Evolutionary conservation across 1,140 invertebrate genomes (phyloP), one percentile per base, ranked within the genome.

Genomic region (Tetranychus urticae): DNA sequence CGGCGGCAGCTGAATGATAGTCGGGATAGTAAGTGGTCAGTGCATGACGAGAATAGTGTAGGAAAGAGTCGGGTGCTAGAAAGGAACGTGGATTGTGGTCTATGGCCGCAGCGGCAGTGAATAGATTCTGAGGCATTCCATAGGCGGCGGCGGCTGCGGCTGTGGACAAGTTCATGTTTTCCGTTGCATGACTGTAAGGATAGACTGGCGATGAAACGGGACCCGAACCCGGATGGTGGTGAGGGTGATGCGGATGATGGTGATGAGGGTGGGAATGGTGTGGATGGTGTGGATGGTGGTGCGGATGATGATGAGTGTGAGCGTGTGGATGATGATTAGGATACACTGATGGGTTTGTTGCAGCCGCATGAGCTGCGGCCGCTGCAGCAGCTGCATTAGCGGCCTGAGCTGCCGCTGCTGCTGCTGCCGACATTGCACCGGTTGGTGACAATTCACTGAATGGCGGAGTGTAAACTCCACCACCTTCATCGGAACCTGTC

Each of bases 41-140:
- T 14, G 60, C 60, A 1, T 85, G 82, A 48, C 86, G 79, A 72
- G 88, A 88, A 69, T 88, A 67, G n/a, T 65, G 83, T 72, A 89
- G 86, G 61, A 88, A 76, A 68, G 88, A 88, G 66, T 88, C 86
- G 7, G 84, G 81, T 0, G 79, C 76, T 76, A 23, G 33, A 61
- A 82, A 79, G 37, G 60, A 46, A 65, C 5, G 82, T 78, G 66
- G 63, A 61, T 68, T 70, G 34, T 61, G 60, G 70, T 88, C 87
- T 0, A 82, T 70, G 1, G 23, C 23, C 39, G 39, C 39, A 6
- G 73, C 76, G 63, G 73, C 76, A 63, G 83, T 82, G 59, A 80
- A 76, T 31, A 83, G 77, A 57, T 71, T 75, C 64, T 82, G 82
- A 48, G 81, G 62, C 61, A 64, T 64, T 3, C 64, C 56, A 7